phyloP scores from a whole-genome alignment of 2,888 invertebrate species.

The Chrysomela aeneicollis region DNA sequence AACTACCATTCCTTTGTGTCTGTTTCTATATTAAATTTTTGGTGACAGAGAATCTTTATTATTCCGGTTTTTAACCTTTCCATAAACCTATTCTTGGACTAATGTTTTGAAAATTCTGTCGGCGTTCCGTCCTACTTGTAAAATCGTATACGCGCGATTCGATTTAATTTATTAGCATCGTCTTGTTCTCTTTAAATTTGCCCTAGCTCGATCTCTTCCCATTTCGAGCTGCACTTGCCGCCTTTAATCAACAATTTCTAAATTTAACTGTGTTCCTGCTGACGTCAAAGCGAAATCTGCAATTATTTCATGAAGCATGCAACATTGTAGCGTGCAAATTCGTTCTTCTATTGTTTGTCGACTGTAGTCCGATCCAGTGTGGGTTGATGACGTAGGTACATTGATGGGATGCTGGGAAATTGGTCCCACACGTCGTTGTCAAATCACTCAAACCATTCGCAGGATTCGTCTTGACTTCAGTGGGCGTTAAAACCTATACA shows the following conservation, averaged over 20 bases:
- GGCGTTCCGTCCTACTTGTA: not conserved
- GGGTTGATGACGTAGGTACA: not conserved
- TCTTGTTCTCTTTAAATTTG: constrained; percentile 34
- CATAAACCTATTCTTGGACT: constrained; percentile 11
- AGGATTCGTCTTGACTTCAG: no score
- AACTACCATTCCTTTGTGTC: no score
- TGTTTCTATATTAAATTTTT: no score
- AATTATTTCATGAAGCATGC: constrained; percentile 26
- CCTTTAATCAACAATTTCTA: constrained; percentile 43
- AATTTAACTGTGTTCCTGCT: constrained; percentile 39
- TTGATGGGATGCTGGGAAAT: not conserved
- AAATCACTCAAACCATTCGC: no score
- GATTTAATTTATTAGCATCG: constrained; percentile 10
- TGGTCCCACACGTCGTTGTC: not conserved
- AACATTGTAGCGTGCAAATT: constrained; percentile 25
- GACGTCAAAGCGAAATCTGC: constrained; percentile 35
- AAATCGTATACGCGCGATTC: constrained; percentile 2
- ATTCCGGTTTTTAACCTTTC: no score
- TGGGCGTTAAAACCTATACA: no score
- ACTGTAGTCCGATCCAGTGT: not conserved
- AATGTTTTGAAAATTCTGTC: constrained; percentile 16
- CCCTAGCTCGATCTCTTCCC: constrained; percentile 41
- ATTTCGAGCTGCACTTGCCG: constrained; percentile 41
- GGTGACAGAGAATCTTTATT: no score
- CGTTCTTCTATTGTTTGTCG: constrained; percentile 12